These are phyloP conservation scores for Streblospio benedicti DNA, from an alignment of 1,140 invertebrate genomes.

Conservation along the genomic window DNA sequence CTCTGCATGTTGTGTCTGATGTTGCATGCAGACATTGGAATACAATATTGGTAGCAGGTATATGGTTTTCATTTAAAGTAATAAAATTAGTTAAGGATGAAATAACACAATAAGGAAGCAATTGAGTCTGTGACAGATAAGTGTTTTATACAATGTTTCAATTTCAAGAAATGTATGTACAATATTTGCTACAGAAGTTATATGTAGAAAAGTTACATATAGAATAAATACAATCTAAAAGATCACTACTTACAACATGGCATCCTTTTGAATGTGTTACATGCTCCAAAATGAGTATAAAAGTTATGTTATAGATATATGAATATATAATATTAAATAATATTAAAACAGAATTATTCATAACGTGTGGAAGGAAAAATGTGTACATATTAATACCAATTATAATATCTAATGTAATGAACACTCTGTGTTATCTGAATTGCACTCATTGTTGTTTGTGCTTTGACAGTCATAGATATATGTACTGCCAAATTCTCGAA, in stretches of 20 bases:
- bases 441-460: neutral
- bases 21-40: slow-evolving; percentile 37
- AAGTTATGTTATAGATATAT: no score
- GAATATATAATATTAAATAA: no score
- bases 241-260: neutral
- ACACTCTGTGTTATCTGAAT: neutral
- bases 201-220: neutral
- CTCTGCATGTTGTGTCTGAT: slow-evolving; percentile 39
- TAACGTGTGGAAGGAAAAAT: no score
- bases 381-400: no score
- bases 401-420: no score
- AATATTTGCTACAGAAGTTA: neutral
- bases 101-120: no score
- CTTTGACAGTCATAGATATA: neutral
- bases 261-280: no score
- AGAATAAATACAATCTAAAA: neutral
- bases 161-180: neutral
- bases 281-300: no score
- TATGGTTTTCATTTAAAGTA: no score
- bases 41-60: slow-evolving; percentile 44
- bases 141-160: neutral
- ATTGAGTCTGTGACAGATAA: neutral
- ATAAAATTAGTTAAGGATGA: no score
- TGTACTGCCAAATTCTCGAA: neutral
- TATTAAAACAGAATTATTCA: no score